These are phyloP conservation scores for Eueremaeus valkanovi DNA, from an alignment of 2,888 invertebrate genomes.

Conservation along the genomic window DNA sequence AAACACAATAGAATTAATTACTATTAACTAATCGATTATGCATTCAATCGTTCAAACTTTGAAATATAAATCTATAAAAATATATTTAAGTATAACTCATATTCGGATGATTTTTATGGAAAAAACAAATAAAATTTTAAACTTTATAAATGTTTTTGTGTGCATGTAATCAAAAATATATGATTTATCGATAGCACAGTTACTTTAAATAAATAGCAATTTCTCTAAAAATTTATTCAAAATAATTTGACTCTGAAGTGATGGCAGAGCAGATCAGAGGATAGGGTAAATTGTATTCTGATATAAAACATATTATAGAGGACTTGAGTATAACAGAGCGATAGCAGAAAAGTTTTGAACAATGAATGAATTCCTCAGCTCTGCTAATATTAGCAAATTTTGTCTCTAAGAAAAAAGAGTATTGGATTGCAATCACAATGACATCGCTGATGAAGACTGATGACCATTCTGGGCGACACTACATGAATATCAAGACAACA, in stretches of 20 bases:
- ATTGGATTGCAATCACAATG: slow-evolving; percentile 29
- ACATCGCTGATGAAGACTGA: slow-evolving; percentile 35
- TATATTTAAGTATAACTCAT: not conserved
- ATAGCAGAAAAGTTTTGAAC: not conserved
- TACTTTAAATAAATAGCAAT: no score
- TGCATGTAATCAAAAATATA: not conserved
- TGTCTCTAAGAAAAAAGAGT: not conserved
- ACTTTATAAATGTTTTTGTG: not conserved
- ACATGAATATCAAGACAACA: slow-evolving; percentile 29
- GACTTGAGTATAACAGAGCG: not conserved
- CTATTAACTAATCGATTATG: not conserved
- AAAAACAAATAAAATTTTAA: not conserved
- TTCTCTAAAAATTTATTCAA: not conserved
- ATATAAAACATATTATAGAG: not conserved
- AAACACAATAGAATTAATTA: slow-evolving; percentile 3
- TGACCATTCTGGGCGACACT: slow-evolving; percentile 31
- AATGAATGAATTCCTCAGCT: not conserved
- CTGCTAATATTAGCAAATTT: not conserved
- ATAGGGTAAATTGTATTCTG: not conserved
- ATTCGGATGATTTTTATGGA: not conserved
- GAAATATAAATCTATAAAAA: not conserved
- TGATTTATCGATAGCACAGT: not conserved
- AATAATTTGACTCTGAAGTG: not conserved
- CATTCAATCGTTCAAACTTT: not conserved
- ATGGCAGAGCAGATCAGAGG: not conserved